Evolutionary conservation across 1,140 invertebrate genomes (phyloP).

Genomic region (Leptinotarsa texana): DNA sequence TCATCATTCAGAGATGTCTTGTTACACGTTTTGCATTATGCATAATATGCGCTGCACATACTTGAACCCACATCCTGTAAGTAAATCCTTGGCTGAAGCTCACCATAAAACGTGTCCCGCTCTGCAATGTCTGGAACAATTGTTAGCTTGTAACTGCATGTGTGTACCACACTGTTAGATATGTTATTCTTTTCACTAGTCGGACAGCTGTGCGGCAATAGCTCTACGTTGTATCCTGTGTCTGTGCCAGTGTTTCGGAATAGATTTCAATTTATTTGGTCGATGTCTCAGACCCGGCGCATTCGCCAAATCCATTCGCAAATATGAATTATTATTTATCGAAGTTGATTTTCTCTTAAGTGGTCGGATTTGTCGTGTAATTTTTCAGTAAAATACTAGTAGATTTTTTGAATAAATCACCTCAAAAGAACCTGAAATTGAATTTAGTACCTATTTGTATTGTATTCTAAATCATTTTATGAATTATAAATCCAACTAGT

Average conservation of each 20-base stretch:
- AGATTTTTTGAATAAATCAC: no score
- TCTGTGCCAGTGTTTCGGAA: neutral
- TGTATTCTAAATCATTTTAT: no score
- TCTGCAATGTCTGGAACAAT: neutral
- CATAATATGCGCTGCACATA: neutral
- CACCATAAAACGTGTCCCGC: neutral
- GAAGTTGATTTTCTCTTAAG: no score
- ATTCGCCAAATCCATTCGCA: neutral
- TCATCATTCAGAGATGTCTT: neutral
- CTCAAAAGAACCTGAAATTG: no score
- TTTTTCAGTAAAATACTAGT: no score
- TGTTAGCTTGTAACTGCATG: neutral
- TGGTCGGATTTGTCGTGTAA: no score
- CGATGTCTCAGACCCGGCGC: neutral
- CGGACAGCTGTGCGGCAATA: neutral
- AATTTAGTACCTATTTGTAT: no score
- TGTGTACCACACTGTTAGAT: slow-evolving; percentile 2
- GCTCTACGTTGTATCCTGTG: neutral
- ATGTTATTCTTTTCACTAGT: neutral
- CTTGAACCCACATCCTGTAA: neutral
- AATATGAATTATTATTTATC: no score
- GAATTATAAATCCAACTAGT: no score
- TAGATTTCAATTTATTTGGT: neutral
- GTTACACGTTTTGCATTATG: neutral
- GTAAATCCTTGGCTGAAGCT: neutral